Conservation (phyloP, 1,140 invertebrate species). For the Habropoda laboriosa region DNA sequence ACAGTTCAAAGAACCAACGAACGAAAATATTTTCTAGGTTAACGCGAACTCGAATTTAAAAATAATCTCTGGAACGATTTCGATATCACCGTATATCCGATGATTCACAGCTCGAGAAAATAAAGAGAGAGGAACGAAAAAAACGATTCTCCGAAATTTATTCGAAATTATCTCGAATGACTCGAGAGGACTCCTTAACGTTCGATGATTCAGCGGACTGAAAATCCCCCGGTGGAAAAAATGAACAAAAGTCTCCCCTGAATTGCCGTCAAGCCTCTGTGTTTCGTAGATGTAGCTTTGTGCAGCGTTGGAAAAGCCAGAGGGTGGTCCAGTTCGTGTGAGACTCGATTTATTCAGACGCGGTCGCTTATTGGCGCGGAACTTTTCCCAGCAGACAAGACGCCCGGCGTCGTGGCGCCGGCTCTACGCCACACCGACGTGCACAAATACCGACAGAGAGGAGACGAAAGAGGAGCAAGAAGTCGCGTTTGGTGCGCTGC, state of each 20-base stretch:
- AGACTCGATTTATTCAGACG: constrained; percentile 59
- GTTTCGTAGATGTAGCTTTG: not conserved
- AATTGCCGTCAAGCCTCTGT: not conserved
- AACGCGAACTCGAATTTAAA: no score
- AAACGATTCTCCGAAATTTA: no score
- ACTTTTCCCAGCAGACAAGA: constrained; percentile 58
- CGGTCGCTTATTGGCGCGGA: constrained; percentile 51
- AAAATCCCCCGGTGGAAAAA: not conserved
- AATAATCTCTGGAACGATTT: no score
- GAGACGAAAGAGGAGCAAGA: not conserved
- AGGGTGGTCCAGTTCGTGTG: constrained; percentile 51
- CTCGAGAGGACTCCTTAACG: no score
- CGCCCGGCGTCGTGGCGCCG: constrained; percentile 60
- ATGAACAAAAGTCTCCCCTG: not conserved
- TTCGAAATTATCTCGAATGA: no score
- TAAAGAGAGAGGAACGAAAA: no score
- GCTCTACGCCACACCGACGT: not conserved
- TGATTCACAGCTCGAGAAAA: not conserved
- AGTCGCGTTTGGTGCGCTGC: not conserved
- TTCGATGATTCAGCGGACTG: no score
- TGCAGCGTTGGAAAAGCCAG: constrained; percentile 45
- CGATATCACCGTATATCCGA: not conserved
- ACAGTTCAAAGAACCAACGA: no score
- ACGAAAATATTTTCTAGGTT: no score
- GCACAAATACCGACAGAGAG: not conserved